Base-by-base conservation (phyloP, 1,140 invertebrate species). In the Pteromalus puparum region DNA sequence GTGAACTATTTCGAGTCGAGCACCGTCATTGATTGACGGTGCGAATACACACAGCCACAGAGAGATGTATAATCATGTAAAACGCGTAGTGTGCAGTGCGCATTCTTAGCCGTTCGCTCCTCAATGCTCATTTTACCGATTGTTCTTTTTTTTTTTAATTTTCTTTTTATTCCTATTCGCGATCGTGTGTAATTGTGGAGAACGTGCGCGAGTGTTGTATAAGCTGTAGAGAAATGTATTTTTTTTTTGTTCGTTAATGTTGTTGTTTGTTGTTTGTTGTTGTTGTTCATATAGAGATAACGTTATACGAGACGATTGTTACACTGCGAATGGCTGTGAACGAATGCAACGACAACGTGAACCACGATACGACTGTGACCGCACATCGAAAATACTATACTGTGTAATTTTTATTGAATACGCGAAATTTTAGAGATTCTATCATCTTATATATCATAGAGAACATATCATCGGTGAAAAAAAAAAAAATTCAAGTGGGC, bases 261-360 rank as follows among this genome's bases (percentile, higher is more conserved):
- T n/a, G 21, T 61, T 61, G 18, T 61, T n/a, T 61, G 6, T 61
- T 61, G 53, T n/a, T 61, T 18, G 48, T 61, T 61, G 18, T 61
- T 61, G 6, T n/a, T 61, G 21, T n/a, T 61, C 38, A 42, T 18
- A 18, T 61, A 61, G 3, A 53, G 12, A 53, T 61, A n/a, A 61
- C 53, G 18, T 61, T 42, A 65, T 24, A 61, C 28, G 28, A 15
- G 70, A 82, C 26, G 72, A 53, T 82, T 82, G 74, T 76, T 76
- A 61, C 78, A 83, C 42, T 85, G 87, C 84, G 87, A 87, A 89
- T 83, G 87, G 87, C 87, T 89, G 88, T 89, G 87, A 89, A 87
- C 34, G 82, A 78, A 83, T 72, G 73, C 34, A 28, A 83, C 82
- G 10, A 65, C 18, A 2, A 81, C 21, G 42, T 67, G 5, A 67